Evolutionary conservation across 2,797 vertebrate species (phyloP), one percentile per base, ranked within the genome.

Genomic region (Knipowitschia caucasica): DNA sequence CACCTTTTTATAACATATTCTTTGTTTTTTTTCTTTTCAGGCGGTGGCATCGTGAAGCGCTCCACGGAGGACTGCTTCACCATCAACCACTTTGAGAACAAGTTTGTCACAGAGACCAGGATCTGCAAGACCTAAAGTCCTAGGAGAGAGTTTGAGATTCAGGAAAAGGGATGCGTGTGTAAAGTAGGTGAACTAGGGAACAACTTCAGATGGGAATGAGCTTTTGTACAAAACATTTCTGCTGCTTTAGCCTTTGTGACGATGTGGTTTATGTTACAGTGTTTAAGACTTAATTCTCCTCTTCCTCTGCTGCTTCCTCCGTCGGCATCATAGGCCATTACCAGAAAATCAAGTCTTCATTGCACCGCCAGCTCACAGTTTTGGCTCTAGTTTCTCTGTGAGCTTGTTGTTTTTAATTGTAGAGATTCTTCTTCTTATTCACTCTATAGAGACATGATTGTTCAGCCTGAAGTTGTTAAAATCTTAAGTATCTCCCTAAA

Each of bases 51-150:
- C 77, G 92, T 95, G 77, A 96, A 97, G 75, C 92, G 93, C 44
- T 92, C 94, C 2, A 89, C 86, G 2, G 93, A 94, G 56, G 91
- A 91, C 12, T 98, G 94, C 59, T 92, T 88, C 72, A 91, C 90
- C 60, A 93, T 98, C 83, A 92, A 84, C 62, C 95, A 98, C 83
- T 98, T 98, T 53, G 94, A 93, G 69, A 98, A 95, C 71, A 91
- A 87, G 54, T 96, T 94, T 67, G 93, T 96, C 64, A 92, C 93
- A 3, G 92, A 94, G 81, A 97, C 94, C 57, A 90, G 82, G 79
- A 95, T 98, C 87, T 98, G 94, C 80, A 91, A 89, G 64, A 89
- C 91, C 69, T 94, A 95, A 72, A 47, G 51, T 4, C 26, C 10
- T 14, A 12, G 26, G 7, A 9, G 10, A 43, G 3, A 11, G 9